A percentile compares a stretch with the other conserved stretches of the same genome.
Evolutionary conservation across 2,113 vertebrate genomes (phyloP).

Genomic region (Piprites chloris): DNA sequence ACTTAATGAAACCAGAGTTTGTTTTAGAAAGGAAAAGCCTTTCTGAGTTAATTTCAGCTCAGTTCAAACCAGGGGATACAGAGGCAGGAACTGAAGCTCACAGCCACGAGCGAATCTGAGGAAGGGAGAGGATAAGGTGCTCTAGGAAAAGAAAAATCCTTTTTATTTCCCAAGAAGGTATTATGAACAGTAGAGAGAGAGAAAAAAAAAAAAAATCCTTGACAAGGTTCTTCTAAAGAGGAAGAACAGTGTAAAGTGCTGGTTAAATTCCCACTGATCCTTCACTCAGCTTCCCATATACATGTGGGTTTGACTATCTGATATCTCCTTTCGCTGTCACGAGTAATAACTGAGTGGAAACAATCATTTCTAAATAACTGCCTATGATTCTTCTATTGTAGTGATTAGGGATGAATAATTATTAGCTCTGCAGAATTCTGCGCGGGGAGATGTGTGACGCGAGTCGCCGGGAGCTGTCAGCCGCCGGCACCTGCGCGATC

Average conservation of each 20-base stretch:
- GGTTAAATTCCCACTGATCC: constrained; percentile 62
- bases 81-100: neutral
- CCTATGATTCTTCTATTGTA: constrained; percentile 61
- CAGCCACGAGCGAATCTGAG: neutral
- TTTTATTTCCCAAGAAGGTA: constrained; percentile 44
- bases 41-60: constrained; percentile 63
- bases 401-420: constrained; percentile 73
- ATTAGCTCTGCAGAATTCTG: constrained; percentile 28
- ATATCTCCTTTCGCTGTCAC: constrained; percentile 63
- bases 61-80: constrained; percentile 3
- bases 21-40: constrained; percentile 18
- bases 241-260: constrained; percentile 60
- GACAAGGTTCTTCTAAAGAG: constrained; percentile 46
- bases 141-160: neutral
- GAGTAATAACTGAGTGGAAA: constrained; percentile 66
- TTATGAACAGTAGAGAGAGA: constrained; percentile 18
- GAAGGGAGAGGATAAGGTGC: neutral
- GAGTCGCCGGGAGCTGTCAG: neutral
- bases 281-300: constrained; percentile 49
- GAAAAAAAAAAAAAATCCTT: constrained; percentile 4
- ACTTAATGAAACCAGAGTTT: constrained; percentile 67
- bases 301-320: constrained; percentile 41
- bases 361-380: constrained; percentile 70
- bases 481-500: neutral
- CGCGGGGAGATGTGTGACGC: neutral